Percentiles rank a stretch among this genome's conserved stretches.
phyloP scores from a whole-genome alignment of 1,140 invertebrate genomes.

The Listronotus bonariensis region DNA sequence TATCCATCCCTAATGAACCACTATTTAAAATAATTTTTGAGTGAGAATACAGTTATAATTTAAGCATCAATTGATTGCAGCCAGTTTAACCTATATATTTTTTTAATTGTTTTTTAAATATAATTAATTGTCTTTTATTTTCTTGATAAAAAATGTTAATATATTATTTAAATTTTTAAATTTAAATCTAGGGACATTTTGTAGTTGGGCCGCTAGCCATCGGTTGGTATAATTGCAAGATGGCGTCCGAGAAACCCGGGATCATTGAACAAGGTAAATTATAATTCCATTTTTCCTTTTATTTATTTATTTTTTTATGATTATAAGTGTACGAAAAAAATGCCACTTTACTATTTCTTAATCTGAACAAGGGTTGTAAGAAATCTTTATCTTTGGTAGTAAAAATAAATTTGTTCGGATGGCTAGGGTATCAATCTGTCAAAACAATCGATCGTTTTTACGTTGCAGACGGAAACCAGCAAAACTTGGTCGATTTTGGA shows the following conservation, averaged over 20 bases:
- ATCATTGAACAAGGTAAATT: slow-evolving; percentile 54
- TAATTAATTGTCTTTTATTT: too few species aligned
- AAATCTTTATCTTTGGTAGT: neutral
- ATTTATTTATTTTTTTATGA: slow-evolving; percentile 10
- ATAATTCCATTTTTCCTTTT: slow-evolving; percentile 32
- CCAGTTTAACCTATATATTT: too few species aligned
- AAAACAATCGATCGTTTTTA: slow-evolving; percentile 44
- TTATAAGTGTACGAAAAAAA: neutral
- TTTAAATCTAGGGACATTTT: slow-evolving; percentile 32
- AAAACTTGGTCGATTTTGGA: slow-evolving; percentile 62
- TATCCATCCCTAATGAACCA: too few species aligned
- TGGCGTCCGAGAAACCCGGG: slow-evolving; percentile 55
- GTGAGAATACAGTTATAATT: too few species aligned
- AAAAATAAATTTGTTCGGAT: slow-evolving; percentile 14
- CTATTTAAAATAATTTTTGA: too few species aligned
- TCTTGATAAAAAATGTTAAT: neutral
- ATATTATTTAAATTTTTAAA: slow-evolving; percentile 23
- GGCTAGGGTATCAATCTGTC: slow-evolving; percentile 28
- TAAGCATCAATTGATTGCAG: too few species aligned
- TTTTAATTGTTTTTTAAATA: too few species aligned
- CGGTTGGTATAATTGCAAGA: slow-evolving; percentile 52
- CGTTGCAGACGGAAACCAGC: slow-evolving; percentile 47
- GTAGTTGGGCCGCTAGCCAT: neutral
- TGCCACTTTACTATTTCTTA: neutral
- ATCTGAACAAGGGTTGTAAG: slow-evolving; percentile 6